phyloP scores from a whole-genome alignment of 2,888 invertebrate species.

The Dendrolimus pini region DNA sequence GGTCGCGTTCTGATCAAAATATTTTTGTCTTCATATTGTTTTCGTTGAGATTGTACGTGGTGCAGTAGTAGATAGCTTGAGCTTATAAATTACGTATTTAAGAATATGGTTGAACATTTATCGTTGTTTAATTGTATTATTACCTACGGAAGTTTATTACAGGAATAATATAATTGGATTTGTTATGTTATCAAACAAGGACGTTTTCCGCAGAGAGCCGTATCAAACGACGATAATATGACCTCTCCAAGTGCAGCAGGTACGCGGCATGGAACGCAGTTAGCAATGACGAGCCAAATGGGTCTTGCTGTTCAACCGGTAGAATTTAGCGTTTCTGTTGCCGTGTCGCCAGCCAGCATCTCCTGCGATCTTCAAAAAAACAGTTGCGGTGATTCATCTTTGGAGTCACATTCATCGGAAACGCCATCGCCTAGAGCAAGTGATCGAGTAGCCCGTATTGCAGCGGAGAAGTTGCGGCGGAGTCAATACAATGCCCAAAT shows the following conservation, averaged over 20 bases:
- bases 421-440: slow-evolving; percentile 72
- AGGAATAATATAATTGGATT: slow-evolving; percentile 10
- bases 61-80: not conserved
- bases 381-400: slow-evolving; percentile 60
- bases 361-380: slow-evolving; percentile 35
- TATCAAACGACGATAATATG: slow-evolving; percentile 37
- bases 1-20: not conserved
- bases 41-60: not conserved
- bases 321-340: slow-evolving; percentile 43
- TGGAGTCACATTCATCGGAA: slow-evolving; percentile 62
- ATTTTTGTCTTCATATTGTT: not conserved
- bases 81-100: too few relatives aligned
- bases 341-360: slow-evolving; percentile 32
- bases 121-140: too few relatives aligned
- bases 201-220: slow-evolving; percentile 26
- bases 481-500: slow-evolving; percentile 93
- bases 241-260: slow-evolving; percentile 44
- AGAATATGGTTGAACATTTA: too few relatives aligned
- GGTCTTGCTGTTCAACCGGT: slow-evolving; percentile 26
- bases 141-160: not conserved
- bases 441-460: slow-evolving; percentile 88
- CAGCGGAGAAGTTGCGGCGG: slow-evolving; percentile 93
- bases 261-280: slow-evolving; percentile 37
- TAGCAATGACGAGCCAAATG: slow-evolving; percentile 36
- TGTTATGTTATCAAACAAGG: slow-evolving; percentile 36